A percentile compares a stretch with the other conserved stretches of the same genome.
Conservation (phyloP, 2,888 invertebrate genomes). For the Parapristionchus giblindavisi region DNA sequence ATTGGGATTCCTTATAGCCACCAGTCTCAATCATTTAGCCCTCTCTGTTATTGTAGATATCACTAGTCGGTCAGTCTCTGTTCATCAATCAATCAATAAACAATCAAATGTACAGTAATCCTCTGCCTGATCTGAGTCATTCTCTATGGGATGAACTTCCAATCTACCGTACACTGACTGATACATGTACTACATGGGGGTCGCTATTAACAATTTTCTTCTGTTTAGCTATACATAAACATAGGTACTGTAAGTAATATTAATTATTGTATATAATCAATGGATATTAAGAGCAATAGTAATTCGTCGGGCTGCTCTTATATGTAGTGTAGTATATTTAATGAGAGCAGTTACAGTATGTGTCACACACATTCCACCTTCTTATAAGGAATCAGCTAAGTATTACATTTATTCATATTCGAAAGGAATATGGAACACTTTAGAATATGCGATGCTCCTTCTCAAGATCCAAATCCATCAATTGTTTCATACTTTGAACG, state of each 20-base stretch:
- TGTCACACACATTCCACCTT: constrained; percentile 34
- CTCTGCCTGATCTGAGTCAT: constrained; percentile 26
- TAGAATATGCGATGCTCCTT: constrained; percentile 24
- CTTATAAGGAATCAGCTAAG: constrained; percentile 19
- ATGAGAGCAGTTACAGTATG: constrained; percentile 30
- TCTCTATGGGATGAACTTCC: constrained; percentile 13
- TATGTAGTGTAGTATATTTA: constrained; percentile 10
- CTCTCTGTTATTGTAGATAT: constrained; percentile 18
- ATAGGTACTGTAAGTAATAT: constrained; percentile 1
- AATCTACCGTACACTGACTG: background rate
- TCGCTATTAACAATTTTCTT: background rate
- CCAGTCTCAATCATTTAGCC: constrained; percentile 22
- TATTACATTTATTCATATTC: background rate
- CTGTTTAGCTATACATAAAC: constrained; percentile 20
- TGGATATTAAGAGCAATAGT: constrained; percentile 28
- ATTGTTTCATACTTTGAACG: background rate
- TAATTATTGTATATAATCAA: background rate
- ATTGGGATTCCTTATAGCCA: constrained; percentile 1
- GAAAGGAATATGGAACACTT: background rate
- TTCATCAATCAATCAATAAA: background rate
- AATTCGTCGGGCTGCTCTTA: constrained; percentile 16
- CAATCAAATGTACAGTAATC: background rate
- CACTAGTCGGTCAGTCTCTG: constrained; percentile 26
- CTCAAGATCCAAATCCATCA: background rate
- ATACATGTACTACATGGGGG: background rate